These are phyloP conservation scores for Cephus cinctus DNA, from an alignment of 1,140 invertebrate genomes.

Conservation along the genomic window DNA sequence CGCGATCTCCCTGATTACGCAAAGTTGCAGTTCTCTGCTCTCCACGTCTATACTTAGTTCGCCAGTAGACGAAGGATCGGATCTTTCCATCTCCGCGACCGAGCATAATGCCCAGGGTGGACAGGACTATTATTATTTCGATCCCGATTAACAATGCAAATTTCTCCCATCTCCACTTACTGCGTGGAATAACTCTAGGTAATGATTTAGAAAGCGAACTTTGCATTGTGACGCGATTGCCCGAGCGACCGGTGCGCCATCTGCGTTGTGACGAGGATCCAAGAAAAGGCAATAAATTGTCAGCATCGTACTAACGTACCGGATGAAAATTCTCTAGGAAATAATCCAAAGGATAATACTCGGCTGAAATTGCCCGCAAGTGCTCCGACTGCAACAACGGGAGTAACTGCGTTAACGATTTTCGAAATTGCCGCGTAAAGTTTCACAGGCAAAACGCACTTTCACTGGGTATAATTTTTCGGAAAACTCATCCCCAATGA, in stretches of 20 bases:
- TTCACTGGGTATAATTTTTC: too few species aligned
- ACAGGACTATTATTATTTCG: constrained; percentile 24
- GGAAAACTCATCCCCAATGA: too few species aligned
- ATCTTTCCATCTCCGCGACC: constrained; percentile 23
- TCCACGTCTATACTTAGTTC: not conserved
- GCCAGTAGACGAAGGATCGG: constrained; percentile 17
- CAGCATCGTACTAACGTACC: too few species aligned
- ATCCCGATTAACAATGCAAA: constrained; percentile 42
- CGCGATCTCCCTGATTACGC: too few species aligned
- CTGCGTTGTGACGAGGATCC: constrained; percentile 9
- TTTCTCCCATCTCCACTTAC: constrained; percentile 16
- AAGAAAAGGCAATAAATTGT: constrained; percentile 18
- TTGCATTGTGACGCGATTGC: constrained; percentile 17
- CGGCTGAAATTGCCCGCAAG: too few species aligned
- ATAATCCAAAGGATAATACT: too few species aligned
- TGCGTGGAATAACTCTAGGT: constrained; percentile 32
- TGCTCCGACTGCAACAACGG: too few species aligned
- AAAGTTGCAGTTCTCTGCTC: too few species aligned
- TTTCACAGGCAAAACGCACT: too few species aligned
- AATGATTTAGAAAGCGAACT: constrained; percentile 36
- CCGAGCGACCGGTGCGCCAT: not conserved
- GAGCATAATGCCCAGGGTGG: constrained; percentile 7
- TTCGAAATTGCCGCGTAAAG: too few species aligned
- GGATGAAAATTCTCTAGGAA: too few species aligned
- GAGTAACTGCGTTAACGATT: too few species aligned